Base-by-base conservation (phyloP, 2,888 invertebrate species). In the Drosophila koepferae region DNA sequence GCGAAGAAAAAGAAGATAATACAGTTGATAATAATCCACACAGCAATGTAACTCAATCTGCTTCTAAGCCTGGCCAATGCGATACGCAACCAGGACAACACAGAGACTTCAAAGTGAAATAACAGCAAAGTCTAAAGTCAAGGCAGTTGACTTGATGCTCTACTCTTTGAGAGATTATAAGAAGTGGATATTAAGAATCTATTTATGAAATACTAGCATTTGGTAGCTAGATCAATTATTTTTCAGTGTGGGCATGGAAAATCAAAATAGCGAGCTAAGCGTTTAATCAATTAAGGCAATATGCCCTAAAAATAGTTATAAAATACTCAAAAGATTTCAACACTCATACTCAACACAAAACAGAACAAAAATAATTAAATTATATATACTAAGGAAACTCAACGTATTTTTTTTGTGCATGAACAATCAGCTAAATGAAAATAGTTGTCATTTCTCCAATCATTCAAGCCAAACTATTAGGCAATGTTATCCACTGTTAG, bases 1-100 rank as follows among this genome's bases (percentile, higher is more conserved):
- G 0, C 9, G 16, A 49, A 9, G 31, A 63, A 68, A 75, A 60
- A 63, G 63, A 65, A 80, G 90, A 89, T 89, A 89, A 89, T 88
- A 77, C 89, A 82, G 89, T 89, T 83, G 90, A 90, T 88, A 89
- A 89, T 90, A 88, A 90, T 90, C 88, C 88, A 71, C 88, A 71
- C 88, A 82, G 87, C 80, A 90, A 88, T 88, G 87, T 88, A 88
- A 88, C 87, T 90, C 87, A 90, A 88, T 90, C 87, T 82, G 76
- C 79, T 81, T 86, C 90, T 86, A 89, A 87, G 87, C 72, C 75
- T 54, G 66, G 63, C 69, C 72, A 84, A 70, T 63, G 81, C 73
- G 76, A 81, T 86, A 86, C 83, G 84, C 80, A 77, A 79, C 68
- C 76, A 83, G 77, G 75, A 70, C 64, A 74, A 62, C 51, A 61